Evolutionary conservation across 2,797 vertebrate genomes (phyloP), one percentile per base, ranked within the genome.

Genomic region (Nasua narica): DNA sequence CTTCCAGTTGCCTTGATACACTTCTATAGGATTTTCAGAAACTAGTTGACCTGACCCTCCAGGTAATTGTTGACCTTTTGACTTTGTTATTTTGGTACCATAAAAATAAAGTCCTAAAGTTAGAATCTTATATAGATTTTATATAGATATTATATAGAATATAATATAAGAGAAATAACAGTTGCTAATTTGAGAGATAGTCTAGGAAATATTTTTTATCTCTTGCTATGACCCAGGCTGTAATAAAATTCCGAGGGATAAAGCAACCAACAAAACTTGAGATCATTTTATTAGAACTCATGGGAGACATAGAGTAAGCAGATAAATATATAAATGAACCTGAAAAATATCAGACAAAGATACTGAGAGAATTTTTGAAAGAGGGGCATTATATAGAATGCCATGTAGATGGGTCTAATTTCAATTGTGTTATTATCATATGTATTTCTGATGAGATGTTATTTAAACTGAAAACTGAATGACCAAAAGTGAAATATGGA

Each of bases 391-490:
- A 29, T 56, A 21, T 69, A 69, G 13, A 81, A 54, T 56, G 2
- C 5, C 15, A 32, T 12, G 15, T 27, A 18, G 0, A 27, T 27
- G 12, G 43, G 3, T 35, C 4, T 87, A 60, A 87, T 58, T 91
- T 96, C 78, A 29, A 27, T 37, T 65, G 1, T 76, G 13, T 84
- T 46, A 46, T 43, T 19, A 25, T 84, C 40, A 2, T 77, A 48
- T 3, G 8, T 37, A 32, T 90, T 96, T 94, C 21, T 58, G 2
- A 29, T 32, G 15, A 84, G 10, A 23, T 27, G 19, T 32, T 87
- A 82, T 60, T 93, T 95, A 87, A 81, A 72, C 9, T 74, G 65
- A 95, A 92, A 86, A 82, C 9, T 70, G 79, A 90, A 50, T 78
- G 19, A 58, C 2, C 40, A 78, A 46, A 72, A 79, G 4, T 87